These are phyloP conservation scores for Dryocosmus kuriphilus DNA, from an alignment of 2,888 invertebrate species.

Conservation along the genomic window DNA sequence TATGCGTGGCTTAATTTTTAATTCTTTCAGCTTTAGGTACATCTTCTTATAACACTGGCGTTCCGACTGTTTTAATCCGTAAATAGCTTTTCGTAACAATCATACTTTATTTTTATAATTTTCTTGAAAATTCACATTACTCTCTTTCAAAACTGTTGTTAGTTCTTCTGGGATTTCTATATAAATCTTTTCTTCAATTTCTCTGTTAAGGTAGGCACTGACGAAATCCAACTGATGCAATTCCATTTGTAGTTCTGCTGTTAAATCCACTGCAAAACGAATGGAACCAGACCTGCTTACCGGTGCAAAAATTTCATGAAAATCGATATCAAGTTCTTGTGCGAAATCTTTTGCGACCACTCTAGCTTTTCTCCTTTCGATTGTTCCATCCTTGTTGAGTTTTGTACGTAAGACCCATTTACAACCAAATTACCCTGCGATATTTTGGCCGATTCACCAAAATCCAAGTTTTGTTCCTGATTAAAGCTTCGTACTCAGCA, in stretches of 20 bases:
- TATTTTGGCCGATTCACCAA: constrained; percentile 44
- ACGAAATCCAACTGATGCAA: constrained; percentile 55
- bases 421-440: constrained; percentile 15
- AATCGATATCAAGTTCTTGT: constrained; percentile 47
- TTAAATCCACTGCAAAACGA: constrained; percentile 48
- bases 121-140: not conserved
- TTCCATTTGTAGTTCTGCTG: constrained; percentile 46
- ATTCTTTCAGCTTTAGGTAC: constrained; percentile 38
- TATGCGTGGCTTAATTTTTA: constrained; percentile 48
- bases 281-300: constrained; percentile 52
- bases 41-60: constrained; percentile 3
- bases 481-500: not conserved
- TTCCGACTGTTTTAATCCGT: constrained; percentile 24
- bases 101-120: constrained; percentile 23
- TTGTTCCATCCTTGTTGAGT: constrained; percentile 43
- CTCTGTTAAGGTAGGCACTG: constrained; percentile 57
- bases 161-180: constrained; percentile 51
- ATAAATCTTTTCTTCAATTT: constrained; percentile 41
- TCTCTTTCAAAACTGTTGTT: not conserved
- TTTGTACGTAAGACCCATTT: constrained; percentile 46
- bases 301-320: constrained; percentile 50
- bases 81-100: not conserved
- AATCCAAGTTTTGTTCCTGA: constrained; percentile 42
- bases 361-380: constrained; percentile 49
- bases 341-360: constrained; percentile 52